A percentile compares a stretch with the other conserved stretches of the same genome.
Evolutionary conservation across 2,888 invertebrate species (phyloP).

Genomic region (Blomia tropicalis): DNA sequence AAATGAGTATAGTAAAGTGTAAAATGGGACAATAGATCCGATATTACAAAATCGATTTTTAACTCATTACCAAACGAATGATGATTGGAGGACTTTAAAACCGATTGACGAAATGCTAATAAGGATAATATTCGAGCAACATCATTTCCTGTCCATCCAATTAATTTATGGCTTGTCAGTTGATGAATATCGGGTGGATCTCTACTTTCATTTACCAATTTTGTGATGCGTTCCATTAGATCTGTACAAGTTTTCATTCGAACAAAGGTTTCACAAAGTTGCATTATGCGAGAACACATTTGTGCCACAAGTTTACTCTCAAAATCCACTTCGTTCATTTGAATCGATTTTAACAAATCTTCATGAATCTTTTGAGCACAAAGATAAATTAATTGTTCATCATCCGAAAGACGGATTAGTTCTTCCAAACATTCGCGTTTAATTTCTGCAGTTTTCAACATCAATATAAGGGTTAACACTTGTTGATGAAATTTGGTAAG

Average conservation of each 20-base stretch:
- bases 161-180: not conserved
- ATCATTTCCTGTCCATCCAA: slow-evolving; percentile 22
- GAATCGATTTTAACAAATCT: slow-evolving; percentile 9
- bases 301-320: slow-evolving; percentile 35
- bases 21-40: slow-evolving; percentile 24
- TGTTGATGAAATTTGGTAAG: not conserved
- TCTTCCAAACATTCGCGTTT: slow-evolving; percentile 8
- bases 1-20: slow-evolving; percentile 25
- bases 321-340: slow-evolving; percentile 34
- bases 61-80: not conserved
- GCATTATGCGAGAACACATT: slow-evolving; percentile 34
- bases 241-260: slow-evolving; percentile 28
- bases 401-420: not conserved
- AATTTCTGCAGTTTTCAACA: slow-evolving; percentile 21
- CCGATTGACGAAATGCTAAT: slow-evolving; percentile 16
- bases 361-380: not conserved
- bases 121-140: slow-evolving; percentile 21
- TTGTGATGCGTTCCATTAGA: not conserved
- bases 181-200: slow-evolving; percentile 21
- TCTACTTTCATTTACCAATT: not conserved
- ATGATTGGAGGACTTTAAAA: not conserved
- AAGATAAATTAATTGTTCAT: not conserved
- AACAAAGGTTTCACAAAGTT: slow-evolving; percentile 34
- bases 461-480: slow-evolving; percentile 6
- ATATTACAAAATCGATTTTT: not conserved